Evolutionary conservation across 1,140 invertebrate genomes (phyloP).

Genomic region (Zaprionus camerounensis): DNA sequence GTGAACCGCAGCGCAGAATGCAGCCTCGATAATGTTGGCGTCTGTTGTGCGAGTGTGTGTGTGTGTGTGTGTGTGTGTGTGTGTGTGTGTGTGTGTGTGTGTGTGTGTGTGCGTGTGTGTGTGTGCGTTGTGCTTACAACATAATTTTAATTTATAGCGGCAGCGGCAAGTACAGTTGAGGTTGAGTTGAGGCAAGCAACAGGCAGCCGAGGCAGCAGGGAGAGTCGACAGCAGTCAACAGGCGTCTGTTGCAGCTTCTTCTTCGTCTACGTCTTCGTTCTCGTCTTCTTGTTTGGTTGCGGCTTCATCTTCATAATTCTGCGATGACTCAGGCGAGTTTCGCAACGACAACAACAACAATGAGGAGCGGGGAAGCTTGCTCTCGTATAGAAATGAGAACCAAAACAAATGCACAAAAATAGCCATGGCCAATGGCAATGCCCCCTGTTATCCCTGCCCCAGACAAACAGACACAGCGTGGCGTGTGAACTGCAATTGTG

Average conservation of each 20-base stretch:
- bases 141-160: conserved; percentile 80
- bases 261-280: conserved; percentile 12
- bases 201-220: conserved; percentile 12
- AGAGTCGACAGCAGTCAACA: conserved; percentile 36
- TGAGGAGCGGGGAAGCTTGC: background rate
- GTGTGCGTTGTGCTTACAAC: conserved; percentile 68
- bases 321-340: conserved; percentile 58
- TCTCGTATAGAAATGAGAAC: conserved; percentile 65
- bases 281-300: background rate
- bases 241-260: conserved; percentile 44
- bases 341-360: conserved; percentile 7
- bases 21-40: conserved; percentile 31
- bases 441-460: conserved; percentile 17
- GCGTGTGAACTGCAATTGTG: no score
- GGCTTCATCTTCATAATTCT: conserved; percentile 3
- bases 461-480: conserved; percentile 6
- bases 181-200: conserved; percentile 41
- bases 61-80: conserved; percentile 36
- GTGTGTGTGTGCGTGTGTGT: conserved; percentile 23
- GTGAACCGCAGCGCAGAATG: conserved; percentile 51
- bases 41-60: conserved; percentile 26
- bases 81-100: conserved; percentile 30
- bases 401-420: conserved; percentile 80
- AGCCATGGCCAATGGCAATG: conserved; percentile 39
- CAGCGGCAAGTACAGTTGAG: conserved; percentile 72